phyloP scores from a whole-genome alignment of 2,113 vertebrate species.

The Pipa parva region DNA sequence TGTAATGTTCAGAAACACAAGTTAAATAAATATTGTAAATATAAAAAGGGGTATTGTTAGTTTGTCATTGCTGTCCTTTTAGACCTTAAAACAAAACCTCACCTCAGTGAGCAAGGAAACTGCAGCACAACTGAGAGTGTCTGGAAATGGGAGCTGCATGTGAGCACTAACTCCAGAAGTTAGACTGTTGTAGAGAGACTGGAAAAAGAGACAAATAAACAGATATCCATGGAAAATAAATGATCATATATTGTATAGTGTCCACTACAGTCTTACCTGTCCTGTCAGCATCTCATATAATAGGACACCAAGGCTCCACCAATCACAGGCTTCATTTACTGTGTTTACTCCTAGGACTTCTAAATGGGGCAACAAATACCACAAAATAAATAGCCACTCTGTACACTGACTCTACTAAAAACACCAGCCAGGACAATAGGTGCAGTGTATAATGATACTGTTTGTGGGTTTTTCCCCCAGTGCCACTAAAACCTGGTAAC shows the following conservation, averaged over 20 bases:
- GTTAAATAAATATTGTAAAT: no score
- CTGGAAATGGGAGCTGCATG: constrained; percentile 81
- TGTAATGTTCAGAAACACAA: no score
- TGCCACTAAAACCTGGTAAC: no score
- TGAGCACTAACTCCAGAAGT: constrained; percentile 86
- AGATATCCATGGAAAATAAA: neutral
- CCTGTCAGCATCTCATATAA: constrained; percentile 89
- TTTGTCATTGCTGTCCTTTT: no score
- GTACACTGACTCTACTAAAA: no score
- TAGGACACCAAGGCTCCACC: constrained; percentile 93
- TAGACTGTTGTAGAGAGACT: constrained; percentile 86
- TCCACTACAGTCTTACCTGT: constrained; percentile 66
- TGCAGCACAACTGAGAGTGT: constrained; percentile 79
- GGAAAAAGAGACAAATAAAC: constrained; percentile 11
- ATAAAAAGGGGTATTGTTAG: no score
- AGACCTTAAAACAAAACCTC: no score
- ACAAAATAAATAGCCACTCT: no score
- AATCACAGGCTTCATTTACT: constrained; percentile 87
- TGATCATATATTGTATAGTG: neutral
- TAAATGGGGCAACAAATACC: no score
- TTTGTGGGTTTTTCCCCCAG: no score
- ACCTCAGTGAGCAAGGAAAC: constrained; percentile 86
- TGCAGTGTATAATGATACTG: no score
- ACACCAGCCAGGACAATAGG: no score
- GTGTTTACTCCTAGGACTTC: constrained; percentile 84